phyloP scores from a whole-genome alignment of 1,140 invertebrate genomes.

The Teleopsis dalmanni region DNA sequence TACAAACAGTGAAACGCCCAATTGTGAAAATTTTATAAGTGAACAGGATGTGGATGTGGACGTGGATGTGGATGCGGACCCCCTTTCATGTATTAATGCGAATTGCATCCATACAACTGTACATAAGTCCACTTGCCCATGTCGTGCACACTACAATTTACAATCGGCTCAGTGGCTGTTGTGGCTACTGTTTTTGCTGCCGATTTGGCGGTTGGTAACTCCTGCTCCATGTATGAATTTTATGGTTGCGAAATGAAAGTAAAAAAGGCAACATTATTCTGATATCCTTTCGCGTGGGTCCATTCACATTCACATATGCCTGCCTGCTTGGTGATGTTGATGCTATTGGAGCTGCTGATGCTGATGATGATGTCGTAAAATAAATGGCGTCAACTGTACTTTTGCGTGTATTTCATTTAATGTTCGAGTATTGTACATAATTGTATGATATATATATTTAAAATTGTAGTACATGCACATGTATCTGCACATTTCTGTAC shows the following conservation, averaged over 20 bases:
- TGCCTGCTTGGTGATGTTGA: too few species aligned
- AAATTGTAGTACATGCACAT: not conserved
- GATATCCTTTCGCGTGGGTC: too few species aligned
- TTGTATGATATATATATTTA: not conserved
- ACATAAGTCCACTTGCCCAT: too few species aligned
- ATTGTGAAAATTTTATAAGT: not conserved
- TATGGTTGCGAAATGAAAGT: too few species aligned
- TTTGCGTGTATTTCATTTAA: not conserved
- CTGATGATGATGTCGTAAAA: slow-evolving; percentile 2
- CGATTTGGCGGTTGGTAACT: too few species aligned
- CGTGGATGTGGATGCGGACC: not conserved
- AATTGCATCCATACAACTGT: too few species aligned
- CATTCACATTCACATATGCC: too few species aligned
- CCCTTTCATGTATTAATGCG: too few species aligned
- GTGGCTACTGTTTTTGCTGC: not conserved
- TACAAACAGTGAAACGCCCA: not conserved
- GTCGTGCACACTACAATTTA: too few species aligned
- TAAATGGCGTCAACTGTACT: slow-evolving; percentile 7
- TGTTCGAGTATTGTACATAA: not conserved
- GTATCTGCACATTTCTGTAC: not conserved
- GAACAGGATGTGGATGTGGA: not conserved
- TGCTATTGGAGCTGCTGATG: not conserved
- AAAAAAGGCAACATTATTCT: too few species aligned
- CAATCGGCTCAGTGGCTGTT: not conserved
- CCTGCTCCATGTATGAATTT: too few species aligned